Evolutionary conservation across 2,888 invertebrate genomes (phyloP).

Genomic region (Exocentrus adspersus): DNA sequence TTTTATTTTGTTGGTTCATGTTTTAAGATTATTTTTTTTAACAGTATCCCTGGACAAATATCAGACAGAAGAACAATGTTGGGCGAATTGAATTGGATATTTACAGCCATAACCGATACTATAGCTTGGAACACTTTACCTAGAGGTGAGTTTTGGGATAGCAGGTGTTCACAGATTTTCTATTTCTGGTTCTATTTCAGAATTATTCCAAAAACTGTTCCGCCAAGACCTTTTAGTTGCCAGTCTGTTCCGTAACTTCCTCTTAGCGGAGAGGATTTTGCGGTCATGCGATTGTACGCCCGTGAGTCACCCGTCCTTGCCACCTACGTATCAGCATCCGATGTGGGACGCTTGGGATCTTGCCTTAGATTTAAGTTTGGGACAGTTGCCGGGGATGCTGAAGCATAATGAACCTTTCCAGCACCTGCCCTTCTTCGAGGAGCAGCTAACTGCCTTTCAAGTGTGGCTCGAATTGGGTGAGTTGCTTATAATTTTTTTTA

Average conservation of each 20-base stretch:
- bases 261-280: constrained; percentile 95
- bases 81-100: constrained; percentile 99
- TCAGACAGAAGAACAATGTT: constrained; percentile 96
- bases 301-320: constrained; percentile 91
- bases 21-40: too few species aligned
- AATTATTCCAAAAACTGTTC: constrained; percentile 89
- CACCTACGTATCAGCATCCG: constrained; percentile 88
- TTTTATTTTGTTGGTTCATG: too few species aligned
- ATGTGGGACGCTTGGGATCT: constrained; percentile 99
- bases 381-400: constrained; percentile 85
- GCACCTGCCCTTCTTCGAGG: constrained; percentile 94
- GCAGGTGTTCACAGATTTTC: constrained; percentile 6
- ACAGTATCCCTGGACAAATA: constrained; percentile 94
- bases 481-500: too few species aligned
- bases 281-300: constrained; percentile 97
- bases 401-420: constrained; percentile 70
- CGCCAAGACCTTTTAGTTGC: constrained; percentile 98
- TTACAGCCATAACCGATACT: constrained; percentile 99
- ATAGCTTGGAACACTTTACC: constrained; percentile 99
- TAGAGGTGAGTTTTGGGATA: constrained; percentile 74
- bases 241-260: constrained; percentile 95
- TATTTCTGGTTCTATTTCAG: constrained; percentile 9
- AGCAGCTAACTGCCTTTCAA: constrained; percentile 97
- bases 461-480: constrained; percentile 87
- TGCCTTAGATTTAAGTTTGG: constrained; percentile 92